Evolutionary conservation across 2,113 vertebrate genomes (phyloP), one percentile per base, ranked within the genome.

Genomic region (Leucoraja erinaceus): DNA sequence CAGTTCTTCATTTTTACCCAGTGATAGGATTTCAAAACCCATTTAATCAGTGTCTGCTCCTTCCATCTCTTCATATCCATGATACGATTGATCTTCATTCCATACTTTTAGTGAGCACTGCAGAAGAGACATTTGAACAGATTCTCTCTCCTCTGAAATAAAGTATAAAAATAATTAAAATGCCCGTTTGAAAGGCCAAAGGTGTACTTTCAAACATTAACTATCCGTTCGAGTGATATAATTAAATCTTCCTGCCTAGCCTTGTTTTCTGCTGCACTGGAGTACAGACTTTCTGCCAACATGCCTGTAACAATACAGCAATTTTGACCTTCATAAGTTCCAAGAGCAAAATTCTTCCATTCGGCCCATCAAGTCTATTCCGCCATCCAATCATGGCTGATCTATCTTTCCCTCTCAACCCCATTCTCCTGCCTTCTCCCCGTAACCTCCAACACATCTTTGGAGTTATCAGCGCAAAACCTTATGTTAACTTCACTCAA

Each of bases 51-150:
- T 10, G 18, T 54, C 68, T 70, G 8, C 4, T 25, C 16, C 84
- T 56, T 90, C 61, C 86, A 68, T 33, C 14, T 90, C 88, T 31
- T 70, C 86, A 33, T 38, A n/a, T 90, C 31, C 18, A 7, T 90
- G 4, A n/a, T 90, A 9, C 1, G 31, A 38, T 1, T 94, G 94
- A 47, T 96, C 94, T 28, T 94, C 94, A 5, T 93, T 93, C 68
- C 93, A 47, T 81, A 94, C 88, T 3, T 93, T 93, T 5, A 98
- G 86, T 0, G 95, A 95, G 94, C 97, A 98, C 94, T 96, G 97
- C 93, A 96, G 76, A 83, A 99, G 95, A 0, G 97, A 96, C 94
- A 95, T 95, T 90, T 94, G 96, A 94, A 99, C 94, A 22, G 97
- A 94, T 6, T 93, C 93, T 93, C 95, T 96, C 93, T 99, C 97